A percentile compares a stretch with the other conserved stretches of the same genome.
Conservation (phyloP, 2,797 vertebrate genomes). For the Pangasius krempfi region DNA sequence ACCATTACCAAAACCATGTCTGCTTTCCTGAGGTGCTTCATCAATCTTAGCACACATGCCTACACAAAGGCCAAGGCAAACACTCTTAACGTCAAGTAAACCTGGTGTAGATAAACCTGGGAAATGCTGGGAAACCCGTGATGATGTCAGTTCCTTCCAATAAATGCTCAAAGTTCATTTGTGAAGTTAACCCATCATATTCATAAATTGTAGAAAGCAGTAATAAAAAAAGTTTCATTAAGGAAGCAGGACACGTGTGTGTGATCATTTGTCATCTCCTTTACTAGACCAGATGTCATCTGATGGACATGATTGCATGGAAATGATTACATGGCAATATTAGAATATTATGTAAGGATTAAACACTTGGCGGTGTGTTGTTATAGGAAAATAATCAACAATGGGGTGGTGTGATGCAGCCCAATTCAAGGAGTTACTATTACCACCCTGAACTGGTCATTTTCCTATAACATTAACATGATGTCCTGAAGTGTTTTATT, state of each 20-base stretch:
- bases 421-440: not conserved
- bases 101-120: not conserved
- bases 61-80: constrained; percentile 4
- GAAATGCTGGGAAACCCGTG: not conserved
- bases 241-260: not conserved
- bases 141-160: no score
- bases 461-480: not conserved
- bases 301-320: not conserved
- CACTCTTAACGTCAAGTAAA: constrained; percentile 8
- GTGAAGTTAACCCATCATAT: not conserved
- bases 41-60: constrained; percentile 30
- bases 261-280: not conserved
- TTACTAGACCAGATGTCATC: not conserved
- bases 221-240: not conserved
- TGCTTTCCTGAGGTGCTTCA: constrained; percentile 5
- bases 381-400: not conserved
- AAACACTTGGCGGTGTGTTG: not conserved
- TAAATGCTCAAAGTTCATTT: not conserved
- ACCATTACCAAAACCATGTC: constrained; percentile 32
- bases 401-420: not conserved
- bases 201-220: not conserved
- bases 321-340: not conserved
- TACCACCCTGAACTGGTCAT: not conserved
- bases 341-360: not conserved
- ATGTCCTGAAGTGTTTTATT: not conserved